Percentiles rank a stretch among this genome's conserved stretches.
Evolutionary conservation across 2,113 vertebrate genomes (phyloP).

Genomic region (Sula dactylatra): DNA sequence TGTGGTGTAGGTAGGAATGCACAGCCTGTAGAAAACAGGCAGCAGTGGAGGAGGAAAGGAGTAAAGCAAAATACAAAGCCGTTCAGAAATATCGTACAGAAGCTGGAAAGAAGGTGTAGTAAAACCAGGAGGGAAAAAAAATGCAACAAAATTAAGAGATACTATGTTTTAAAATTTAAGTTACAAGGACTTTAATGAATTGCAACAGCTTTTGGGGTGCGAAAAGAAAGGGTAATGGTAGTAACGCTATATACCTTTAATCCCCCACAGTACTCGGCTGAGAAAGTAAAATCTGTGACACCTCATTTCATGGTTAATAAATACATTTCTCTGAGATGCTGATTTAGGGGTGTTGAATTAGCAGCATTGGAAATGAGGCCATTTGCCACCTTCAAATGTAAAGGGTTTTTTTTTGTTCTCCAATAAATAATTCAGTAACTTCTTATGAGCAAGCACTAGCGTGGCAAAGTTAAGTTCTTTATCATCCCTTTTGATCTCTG

Average conservation of each 20-base stretch:
- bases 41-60: background rate
- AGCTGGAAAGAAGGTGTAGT: background rate
- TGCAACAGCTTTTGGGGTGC: background rate
- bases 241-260: background rate
- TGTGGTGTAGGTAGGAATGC: accelerated
- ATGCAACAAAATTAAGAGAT: background rate
- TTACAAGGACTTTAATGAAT: background rate
- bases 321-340: background rate
- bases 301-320: background rate
- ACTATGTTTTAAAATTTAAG: background rate
- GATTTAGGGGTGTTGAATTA: background rate
- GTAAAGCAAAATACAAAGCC: background rate
- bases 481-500: slow-evolving; percentile 29
- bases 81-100: background rate
- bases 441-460: background rate
- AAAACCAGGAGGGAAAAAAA: background rate
- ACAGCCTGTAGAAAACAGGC: background rate
- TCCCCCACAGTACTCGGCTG: background rate
- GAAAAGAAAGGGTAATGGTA: background rate
- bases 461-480: background rate
- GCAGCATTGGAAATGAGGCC: background rate
- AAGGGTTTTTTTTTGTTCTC: background rate
- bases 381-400: background rate
- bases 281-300: background rate
- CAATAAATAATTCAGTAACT: slow-evolving; percentile 34